These are phyloP conservation scores for Brachionus calyciflorus DNA, from an alignment of 1,140 invertebrate genomes.

Conservation along the genomic window DNA sequence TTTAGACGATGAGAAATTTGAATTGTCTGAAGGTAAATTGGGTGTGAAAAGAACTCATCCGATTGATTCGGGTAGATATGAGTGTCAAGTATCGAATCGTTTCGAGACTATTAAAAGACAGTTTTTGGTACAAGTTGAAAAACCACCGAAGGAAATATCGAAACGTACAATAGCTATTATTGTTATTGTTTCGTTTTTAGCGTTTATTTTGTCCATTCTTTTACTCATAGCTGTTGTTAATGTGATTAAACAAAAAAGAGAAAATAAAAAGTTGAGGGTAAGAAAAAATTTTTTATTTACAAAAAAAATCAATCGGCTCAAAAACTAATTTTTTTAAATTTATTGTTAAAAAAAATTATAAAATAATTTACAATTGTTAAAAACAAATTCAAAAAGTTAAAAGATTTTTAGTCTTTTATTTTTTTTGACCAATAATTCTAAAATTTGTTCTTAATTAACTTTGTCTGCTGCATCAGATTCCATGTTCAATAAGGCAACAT, in stretches of 20 bases:
- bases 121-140: slow-evolving; percentile 25
- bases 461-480: no score
- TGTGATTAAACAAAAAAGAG: slow-evolving; percentile 25
- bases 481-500: no score
- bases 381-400: no score
- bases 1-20: not conserved
- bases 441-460: no score
- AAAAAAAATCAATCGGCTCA: no score
- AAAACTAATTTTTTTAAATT: not conserved
- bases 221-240: slow-evolving; percentile 9
- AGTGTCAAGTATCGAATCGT: slow-evolving; percentile 24
- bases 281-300: not conserved
- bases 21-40: not conserved
- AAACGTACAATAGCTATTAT: not conserved
- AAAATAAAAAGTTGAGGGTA: slow-evolving; percentile 30
- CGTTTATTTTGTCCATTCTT: not conserved
- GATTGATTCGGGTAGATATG: slow-evolving; percentile 33
- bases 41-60: slow-evolving; percentile 17
- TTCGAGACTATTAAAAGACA: not conserved
- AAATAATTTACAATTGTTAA: no score
- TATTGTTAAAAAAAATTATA: no score
- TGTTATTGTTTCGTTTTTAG: not conserved
- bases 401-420: no score
- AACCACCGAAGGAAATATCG: not conserved
- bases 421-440: no score